Conservation (phyloP, 2,888 invertebrate species). For the Eristalis pertinax region DNA sequence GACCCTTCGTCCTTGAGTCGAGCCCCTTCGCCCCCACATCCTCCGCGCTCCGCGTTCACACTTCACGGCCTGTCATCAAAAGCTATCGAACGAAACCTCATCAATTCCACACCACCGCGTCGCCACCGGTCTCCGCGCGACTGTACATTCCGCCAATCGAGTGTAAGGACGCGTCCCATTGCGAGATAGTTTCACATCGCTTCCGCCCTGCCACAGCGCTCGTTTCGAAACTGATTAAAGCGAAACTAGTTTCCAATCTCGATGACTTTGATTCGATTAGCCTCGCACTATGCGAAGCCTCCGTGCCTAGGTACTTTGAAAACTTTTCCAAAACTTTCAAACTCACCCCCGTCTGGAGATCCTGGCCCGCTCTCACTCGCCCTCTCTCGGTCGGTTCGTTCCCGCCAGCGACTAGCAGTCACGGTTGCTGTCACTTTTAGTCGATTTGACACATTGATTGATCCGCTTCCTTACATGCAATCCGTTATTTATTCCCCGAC, state of each 20-base stretch:
- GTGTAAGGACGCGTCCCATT: background rate
- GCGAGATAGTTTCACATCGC: background rate
- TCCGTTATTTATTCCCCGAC: constrained; percentile 54
- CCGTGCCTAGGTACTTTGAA: background rate
- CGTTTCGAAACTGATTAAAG: background rate
- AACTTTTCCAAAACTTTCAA: constrained; percentile 19
- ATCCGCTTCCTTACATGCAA: constrained; percentile 73
- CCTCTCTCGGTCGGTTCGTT: background rate
- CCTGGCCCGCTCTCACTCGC: background rate
- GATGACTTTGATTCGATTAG: background rate
- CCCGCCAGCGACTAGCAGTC: background rate
- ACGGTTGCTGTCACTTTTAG: constrained; percentile 73
- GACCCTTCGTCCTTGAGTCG: too few species aligned
- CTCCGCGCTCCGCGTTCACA: background rate
- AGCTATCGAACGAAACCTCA: background rate
- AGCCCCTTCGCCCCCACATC: too few species aligned
- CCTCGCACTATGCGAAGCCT: background rate
- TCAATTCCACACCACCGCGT: background rate
- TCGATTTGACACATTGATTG: constrained; percentile 77
- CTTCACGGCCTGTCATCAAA: background rate
- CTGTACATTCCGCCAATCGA: background rate
- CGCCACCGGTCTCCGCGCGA: background rate
- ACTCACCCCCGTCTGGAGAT: constrained; percentile 3
- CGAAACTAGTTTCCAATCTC: background rate
- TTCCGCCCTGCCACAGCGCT: background rate